These are phyloP conservation scores for Neodon shergylaensis DNA, from an alignment of 2,113 vertebrate species.

Conservation along the genomic window DNA sequence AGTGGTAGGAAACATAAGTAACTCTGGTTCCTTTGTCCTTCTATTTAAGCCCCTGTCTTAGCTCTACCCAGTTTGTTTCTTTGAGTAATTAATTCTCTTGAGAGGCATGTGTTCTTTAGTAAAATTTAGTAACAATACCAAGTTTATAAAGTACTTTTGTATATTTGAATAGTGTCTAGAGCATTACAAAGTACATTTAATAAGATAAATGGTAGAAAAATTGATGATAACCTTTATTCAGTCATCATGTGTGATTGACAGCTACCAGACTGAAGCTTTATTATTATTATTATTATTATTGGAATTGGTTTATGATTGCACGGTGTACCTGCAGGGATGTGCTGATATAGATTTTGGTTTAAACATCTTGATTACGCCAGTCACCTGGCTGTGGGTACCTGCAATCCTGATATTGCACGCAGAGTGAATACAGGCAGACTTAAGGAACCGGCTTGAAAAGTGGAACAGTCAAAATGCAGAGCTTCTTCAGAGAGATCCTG, in stretches of 20 bases:
- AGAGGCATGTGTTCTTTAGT: background rate
- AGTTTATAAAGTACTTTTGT: slow-evolving; percentile 15
- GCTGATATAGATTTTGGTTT: slow-evolving; percentile 6
- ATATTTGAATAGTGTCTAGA: background rate
- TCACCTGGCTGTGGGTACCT: background rate
- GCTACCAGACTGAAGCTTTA: background rate
- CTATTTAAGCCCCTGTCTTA: background rate
- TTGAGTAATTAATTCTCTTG: background rate
- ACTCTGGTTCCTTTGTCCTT: background rate
- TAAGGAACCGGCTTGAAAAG: too few relatives aligned
- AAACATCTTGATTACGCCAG: background rate
- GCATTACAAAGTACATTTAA: background rate
- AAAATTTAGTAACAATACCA: background rate
- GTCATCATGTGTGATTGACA: background rate
- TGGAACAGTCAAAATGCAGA: background rate
- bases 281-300: background rate
- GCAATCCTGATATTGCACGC: background rate
- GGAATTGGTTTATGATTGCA: background rate
- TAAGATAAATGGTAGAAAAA: background rate
- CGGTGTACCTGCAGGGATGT: background rate
- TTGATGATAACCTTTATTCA: slow-evolving; percentile 1
- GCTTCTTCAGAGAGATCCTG: background rate
- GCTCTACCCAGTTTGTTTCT: background rate
- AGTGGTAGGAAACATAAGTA: rapidly evolving
- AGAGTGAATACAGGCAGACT: too few relatives aligned